These are phyloP conservation scores for Accipiter cooperii DNA, from an alignment of 2,113 vertebrate species.

Conservation along the genomic window DNA sequence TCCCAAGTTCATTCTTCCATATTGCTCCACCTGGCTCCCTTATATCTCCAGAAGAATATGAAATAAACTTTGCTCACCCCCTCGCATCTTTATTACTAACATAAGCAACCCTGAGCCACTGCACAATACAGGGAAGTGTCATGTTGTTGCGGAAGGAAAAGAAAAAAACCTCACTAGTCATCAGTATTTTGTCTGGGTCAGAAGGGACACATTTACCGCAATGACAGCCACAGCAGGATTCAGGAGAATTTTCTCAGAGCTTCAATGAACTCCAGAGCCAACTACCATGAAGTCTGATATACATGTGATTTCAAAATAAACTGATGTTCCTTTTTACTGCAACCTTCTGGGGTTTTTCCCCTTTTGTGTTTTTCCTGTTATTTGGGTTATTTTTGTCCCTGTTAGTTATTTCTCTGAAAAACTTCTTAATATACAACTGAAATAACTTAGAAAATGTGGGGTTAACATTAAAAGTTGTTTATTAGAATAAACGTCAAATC, in stretches of 20 bases:
- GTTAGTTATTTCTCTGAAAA: background rate
- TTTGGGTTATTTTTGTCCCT: background rate
- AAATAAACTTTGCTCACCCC: background rate
- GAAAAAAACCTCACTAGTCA: background rate
- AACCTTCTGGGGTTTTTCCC: background rate
- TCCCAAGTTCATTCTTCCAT: background rate
- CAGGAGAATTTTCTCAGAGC: background rate
- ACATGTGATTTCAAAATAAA: background rate
- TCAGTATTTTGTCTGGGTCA: background rate
- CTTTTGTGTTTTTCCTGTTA: background rate
- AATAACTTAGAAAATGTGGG: background rate
- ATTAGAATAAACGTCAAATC: background rate
- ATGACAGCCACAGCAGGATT: background rate
- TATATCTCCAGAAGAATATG: background rate
- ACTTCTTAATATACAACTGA: background rate
- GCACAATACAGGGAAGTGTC: background rate
- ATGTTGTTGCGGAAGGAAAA: background rate
- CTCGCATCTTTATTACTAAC: background rate
- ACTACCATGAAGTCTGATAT: background rate
- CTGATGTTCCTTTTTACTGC: background rate
- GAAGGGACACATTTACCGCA: background rate
- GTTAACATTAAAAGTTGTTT: background rate
- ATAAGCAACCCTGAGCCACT: background rate
- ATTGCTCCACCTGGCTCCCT: background rate
- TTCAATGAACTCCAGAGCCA: background rate